A percentile compares a stretch with the other conserved stretches of the same genome.
phyloP scores from a whole-genome alignment of 2,113 vertebrate genomes.

The Dascyllus trimaculatus region DNA sequence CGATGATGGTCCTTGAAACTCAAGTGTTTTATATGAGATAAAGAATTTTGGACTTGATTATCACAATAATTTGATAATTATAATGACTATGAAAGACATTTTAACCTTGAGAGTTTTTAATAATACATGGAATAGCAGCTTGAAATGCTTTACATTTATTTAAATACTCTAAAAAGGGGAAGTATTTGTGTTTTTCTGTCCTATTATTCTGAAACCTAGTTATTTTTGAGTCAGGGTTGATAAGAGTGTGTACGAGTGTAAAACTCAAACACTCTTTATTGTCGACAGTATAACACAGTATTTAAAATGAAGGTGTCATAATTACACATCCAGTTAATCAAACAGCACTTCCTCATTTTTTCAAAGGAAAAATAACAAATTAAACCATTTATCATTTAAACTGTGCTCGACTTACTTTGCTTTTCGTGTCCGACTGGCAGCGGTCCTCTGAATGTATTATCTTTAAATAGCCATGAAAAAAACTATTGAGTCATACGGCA shows the following conservation, averaged over 20 bases:
- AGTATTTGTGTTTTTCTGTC: not conserved
- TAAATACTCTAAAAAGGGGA: too few species aligned
- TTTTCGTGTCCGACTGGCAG: constrained; percentile 28
- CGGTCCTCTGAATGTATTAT: constrained; percentile 24
- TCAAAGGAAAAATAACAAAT: not conserved
- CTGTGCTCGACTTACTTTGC: constrained; percentile 3
- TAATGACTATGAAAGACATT: not conserved
- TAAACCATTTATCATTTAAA: constrained; percentile 28
- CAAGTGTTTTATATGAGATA: too few species aligned
- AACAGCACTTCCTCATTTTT: not conserved
- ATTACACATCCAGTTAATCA: constrained; percentile 32
- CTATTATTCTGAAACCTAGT: constrained; percentile 8
- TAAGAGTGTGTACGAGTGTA: not conserved
- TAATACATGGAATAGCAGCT: not conserved
- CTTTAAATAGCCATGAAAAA: constrained; percentile 33
- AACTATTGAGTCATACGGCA: constrained; percentile 43
- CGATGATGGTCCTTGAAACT: not conserved
- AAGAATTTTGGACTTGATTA: not conserved
- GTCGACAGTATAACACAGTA: not conserved
- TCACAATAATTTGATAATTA: not conserved
- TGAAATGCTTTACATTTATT: not conserved
- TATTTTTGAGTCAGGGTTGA: not conserved
- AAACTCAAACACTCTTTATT: not conserved
- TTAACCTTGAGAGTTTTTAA: not conserved
- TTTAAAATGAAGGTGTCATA: constrained; percentile 41